Conservation (phyloP, 1,140 invertebrate species). For the Aphis craccivora region DNA sequence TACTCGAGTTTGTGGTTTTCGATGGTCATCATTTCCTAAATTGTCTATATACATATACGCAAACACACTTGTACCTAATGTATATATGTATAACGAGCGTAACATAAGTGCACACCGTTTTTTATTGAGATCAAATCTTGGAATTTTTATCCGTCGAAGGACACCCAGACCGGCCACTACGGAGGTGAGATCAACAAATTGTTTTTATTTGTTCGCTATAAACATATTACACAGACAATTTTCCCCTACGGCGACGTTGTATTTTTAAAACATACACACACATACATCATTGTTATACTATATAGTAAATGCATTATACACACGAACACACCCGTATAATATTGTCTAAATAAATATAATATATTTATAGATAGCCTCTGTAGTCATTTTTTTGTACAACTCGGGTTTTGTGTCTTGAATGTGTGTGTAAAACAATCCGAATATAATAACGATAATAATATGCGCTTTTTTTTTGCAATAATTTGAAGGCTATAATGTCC, state of each 20-base stretch:
- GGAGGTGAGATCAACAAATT: constrained; percentile 18
- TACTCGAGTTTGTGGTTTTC: neutral
- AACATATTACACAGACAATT: neutral
- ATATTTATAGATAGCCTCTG: neutral
- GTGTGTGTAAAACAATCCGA: neutral
- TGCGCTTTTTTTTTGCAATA: constrained; percentile 6
- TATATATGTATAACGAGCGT: neutral
- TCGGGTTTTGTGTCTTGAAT: neutral
- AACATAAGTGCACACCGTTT: neutral
- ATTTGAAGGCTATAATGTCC: constrained; percentile 20
- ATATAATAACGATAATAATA: neutral
- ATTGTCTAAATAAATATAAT: neutral
- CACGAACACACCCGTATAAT: neutral
- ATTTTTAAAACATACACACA: neutral
- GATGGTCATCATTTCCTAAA: neutral
- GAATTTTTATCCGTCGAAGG: constrained; percentile 21
- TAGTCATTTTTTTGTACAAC: constrained; percentile 17
- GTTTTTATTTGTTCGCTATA: constrained; percentile 6
- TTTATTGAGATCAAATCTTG: constrained; percentile 30
- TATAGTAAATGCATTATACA: neutral
- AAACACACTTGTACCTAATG: too few species aligned
- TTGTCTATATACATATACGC: neutral
- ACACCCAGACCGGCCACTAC: neutral
- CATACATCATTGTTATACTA: constrained; percentile 10
- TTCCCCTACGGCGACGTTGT: neutral